These are phyloP conservation scores for Bombus pyrosoma DNA, from an alignment of 1,140 invertebrate species.

Conservation along the genomic window DNA sequence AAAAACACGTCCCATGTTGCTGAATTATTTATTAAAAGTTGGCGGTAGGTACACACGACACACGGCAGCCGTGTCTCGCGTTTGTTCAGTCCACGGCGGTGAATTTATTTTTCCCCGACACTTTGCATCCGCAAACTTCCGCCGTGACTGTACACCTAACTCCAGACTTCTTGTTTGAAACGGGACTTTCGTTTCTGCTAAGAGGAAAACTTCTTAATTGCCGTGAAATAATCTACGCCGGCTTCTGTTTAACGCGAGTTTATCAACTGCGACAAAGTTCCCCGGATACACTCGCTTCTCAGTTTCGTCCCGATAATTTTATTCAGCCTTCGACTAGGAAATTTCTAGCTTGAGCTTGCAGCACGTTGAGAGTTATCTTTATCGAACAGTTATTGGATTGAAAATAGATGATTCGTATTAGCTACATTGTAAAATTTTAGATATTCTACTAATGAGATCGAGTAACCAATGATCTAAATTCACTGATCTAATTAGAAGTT, in stretches of 20 bases:
- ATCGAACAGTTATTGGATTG: not conserved
- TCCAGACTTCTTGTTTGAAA: constrained; percentile 39
- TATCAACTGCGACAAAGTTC: constrained; percentile 53
- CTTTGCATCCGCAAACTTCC: constrained; percentile 21
- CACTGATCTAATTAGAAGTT: too few relatives aligned
- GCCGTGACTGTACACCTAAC: not conserved
- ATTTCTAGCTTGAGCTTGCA: not conserved
- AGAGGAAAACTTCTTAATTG: constrained; percentile 60
- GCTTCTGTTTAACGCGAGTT: constrained; percentile 50
- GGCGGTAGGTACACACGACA: not conserved
- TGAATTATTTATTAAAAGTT: constrained; percentile 33
- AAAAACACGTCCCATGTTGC: not conserved
- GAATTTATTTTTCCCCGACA: constrained; percentile 34
- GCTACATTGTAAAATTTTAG: not conserved
- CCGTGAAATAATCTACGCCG: constrained; percentile 53
- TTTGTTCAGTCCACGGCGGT: not conserved
- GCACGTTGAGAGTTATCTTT: not conserved
- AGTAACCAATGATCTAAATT: too few relatives aligned
- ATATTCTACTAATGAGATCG: too few relatives aligned
- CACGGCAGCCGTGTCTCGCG: not conserved
- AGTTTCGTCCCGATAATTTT: constrained; percentile 1
- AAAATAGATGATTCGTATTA: not conserved
- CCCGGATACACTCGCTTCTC: constrained; percentile 31
- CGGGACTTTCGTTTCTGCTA: constrained; percentile 40
- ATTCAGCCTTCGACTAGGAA: not conserved